These are phyloP conservation scores for Pycnomerus fuliginosus DNA, from an alignment of 2,888 invertebrate species.

Conservation along the genomic window DNA sequence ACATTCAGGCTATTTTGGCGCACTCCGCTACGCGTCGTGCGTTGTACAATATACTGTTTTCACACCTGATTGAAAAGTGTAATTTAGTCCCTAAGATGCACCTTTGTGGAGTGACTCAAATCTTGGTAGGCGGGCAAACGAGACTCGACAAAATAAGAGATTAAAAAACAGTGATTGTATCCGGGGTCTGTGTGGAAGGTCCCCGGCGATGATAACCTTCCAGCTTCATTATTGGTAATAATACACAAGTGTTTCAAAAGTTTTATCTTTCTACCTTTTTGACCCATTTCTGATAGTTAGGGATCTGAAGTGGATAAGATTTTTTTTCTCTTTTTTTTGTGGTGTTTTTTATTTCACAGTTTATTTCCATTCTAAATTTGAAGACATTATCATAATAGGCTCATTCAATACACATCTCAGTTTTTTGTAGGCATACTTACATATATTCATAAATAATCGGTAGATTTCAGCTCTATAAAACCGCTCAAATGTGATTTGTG, in stretches of 20 bases:
- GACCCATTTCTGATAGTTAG: slow-evolving; percentile 6
- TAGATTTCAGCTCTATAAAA: no score
- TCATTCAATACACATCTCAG: no score
- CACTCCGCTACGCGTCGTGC: no score
- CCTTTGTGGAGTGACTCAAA: background rate
- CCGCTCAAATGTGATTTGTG: no score
- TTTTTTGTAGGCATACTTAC: no score
- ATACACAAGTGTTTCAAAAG: slow-evolving; percentile 5
- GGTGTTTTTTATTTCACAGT: background rate
- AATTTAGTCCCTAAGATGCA: background rate
- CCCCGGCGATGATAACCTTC: slow-evolving; percentile 8
- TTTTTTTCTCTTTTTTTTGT: background rate
- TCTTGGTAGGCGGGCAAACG: background rate
- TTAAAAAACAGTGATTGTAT: slow-evolving; percentile 3
- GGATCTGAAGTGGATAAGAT: background rate
- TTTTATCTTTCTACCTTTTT: slow-evolving; percentile 6
- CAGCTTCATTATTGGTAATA: background rate
- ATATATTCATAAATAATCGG: no score
- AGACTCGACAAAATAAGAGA: background rate
- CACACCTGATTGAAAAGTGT: background rate
- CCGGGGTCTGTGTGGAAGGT: slow-evolving; percentile 17
- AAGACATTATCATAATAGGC: background rate
- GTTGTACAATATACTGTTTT: no score
- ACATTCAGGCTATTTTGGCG: no score
- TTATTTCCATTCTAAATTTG: background rate